phyloP scores from a whole-genome alignment of 2,113 vertebrate species.

The Tragelaphus imberbis region DNA sequence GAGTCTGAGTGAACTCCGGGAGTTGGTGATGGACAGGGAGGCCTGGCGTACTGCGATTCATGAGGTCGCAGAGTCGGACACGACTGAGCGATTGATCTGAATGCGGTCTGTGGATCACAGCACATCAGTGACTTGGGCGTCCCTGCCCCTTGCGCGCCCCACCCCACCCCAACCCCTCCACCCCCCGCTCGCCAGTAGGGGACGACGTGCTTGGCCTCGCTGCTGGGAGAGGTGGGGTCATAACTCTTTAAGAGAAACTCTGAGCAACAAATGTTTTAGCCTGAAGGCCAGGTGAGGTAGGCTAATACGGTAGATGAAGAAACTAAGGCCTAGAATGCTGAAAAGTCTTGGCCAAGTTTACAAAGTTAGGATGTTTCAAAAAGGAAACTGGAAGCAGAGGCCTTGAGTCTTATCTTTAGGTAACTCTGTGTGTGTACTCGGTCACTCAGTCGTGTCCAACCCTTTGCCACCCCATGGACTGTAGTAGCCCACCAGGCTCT shows the following conservation, averaged over 20 bases:
- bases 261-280: not conserved
- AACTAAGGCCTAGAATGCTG: not conserved
- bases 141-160: not conserved
- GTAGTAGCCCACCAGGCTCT: not conserved
- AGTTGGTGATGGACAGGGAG: no score
- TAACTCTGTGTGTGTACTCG: not conserved
- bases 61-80: no score
- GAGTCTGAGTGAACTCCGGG: no score
- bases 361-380: not conserved
- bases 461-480: not conserved
- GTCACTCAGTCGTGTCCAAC: not conserved
- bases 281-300: not conserved
- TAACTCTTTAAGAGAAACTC: not conserved
- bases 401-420: not conserved
- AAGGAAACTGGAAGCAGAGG: not conserved
- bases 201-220: accelerated
- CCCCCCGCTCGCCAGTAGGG: accelerated
- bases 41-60: no score
- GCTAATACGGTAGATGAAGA: not conserved
- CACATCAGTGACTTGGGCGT: no score
- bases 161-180: not conserved
- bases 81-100: no score
- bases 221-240: not conserved
- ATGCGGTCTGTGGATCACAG: not conserved
- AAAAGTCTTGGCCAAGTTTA: not conserved